Evolutionary conservation across 2,888 invertebrate species (phyloP).

Genomic region (Melitaea athalia): DNA sequence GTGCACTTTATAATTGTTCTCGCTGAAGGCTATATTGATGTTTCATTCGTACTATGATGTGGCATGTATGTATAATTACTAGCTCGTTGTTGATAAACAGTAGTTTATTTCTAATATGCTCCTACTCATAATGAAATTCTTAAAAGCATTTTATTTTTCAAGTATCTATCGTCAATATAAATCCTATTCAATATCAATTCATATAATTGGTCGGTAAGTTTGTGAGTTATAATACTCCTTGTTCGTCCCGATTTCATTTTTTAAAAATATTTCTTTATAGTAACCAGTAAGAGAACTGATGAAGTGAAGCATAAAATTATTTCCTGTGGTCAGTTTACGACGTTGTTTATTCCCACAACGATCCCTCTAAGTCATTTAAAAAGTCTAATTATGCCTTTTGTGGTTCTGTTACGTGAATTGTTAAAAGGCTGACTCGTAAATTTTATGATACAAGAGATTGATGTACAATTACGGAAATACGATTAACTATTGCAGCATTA

Average conservation of each 20-base stretch:
- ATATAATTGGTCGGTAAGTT: neutral
- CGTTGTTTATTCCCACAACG: constrained; percentile 52
- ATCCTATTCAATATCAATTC: neutral
- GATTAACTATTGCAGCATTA: no score
- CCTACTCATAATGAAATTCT: neutral
- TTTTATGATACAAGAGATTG: neutral
- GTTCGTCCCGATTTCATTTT: constrained; percentile 11
- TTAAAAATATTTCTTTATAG: constrained; percentile 18
- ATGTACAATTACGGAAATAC: neutral
- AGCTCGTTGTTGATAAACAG: constrained; percentile 16
- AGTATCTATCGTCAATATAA: neutral
- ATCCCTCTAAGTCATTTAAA: constrained; percentile 46
- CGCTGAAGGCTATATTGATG: constrained; percentile 39
- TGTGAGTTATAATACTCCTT: neutral
- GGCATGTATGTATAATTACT: constrained; percentile 20
- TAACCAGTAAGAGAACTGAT: constrained; percentile 19
- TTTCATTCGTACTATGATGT: constrained; percentile 19
- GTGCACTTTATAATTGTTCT: constrained; percentile 62
- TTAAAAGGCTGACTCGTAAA: neutral
- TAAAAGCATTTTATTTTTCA: neutral
- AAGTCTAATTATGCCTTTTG: constrained; percentile 57
- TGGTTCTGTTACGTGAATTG: constrained; percentile 49
- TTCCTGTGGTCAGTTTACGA: constrained; percentile 59
- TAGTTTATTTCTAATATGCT: neutral
- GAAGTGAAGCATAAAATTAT: constrained; percentile 66